Base-by-base conservation (phyloP, 2,797 vertebrate genomes). In the Distichodus sexfasciatus region DNA sequence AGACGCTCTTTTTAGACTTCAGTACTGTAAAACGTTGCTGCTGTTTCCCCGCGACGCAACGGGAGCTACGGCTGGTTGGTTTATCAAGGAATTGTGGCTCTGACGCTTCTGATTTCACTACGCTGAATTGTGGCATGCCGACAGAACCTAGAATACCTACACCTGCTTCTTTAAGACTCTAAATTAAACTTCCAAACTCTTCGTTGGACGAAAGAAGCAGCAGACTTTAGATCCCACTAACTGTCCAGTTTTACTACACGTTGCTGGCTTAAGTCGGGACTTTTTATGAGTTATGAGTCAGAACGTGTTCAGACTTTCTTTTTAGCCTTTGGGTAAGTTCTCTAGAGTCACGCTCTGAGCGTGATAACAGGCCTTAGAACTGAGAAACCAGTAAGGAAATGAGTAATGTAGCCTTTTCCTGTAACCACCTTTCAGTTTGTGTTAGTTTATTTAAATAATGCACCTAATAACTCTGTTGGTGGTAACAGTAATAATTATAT, bases 361-460 rank as follows among this genome's bases (percentile, higher is more conserved):
- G 33, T 36, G 15, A 62, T 62, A 43, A 48, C 3, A 11, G 50
- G 40, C 38, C 68, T 35, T 17, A 53, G 36, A 65, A 68, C 4
- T 23, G 47, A 19, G n/a, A n/a, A n/a, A n/a, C n/a, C n/a, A n/a
- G n/a, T n/a, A n/a, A n/a, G 65, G 44, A 44, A 38, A 60, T 31
- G 3, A 65, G 17, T 74, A 46, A 59, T 60, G 46, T 60, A 47
- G 61, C 55, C 53, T 71, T 71, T 29, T 43, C 50, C 55, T 48
- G 61, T 61, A 28, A 74, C 47, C 43, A 33, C 1, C 58, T 59
- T 19, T 84, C 74, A 63, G 50, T 69, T 62, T 77, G 78, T 46
- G 65, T 75, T 82, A 66, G 55, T 48, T 76, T 75, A 26, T 80
- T 74, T 84, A 17, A 12, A 17, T 75, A 82, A 78, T 81, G 72